A percentile compares a stretch with the other conserved stretches of the same genome.
Evolutionary conservation across 2,797 vertebrate species (phyloP).

Genomic region (Helarctos malayanus): DNA sequence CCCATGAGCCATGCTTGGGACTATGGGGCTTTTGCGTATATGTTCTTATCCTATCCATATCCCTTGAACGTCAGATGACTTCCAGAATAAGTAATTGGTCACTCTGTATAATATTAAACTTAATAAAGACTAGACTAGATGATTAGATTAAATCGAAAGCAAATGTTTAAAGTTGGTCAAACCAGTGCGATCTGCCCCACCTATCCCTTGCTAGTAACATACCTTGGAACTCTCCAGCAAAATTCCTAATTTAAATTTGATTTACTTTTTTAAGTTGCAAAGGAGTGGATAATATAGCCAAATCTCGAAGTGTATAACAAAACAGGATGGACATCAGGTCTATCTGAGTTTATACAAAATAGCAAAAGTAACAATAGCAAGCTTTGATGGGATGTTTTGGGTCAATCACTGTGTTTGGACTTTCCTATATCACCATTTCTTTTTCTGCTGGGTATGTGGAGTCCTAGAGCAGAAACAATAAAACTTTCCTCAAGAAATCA

Average conservation of each 20-base stretch:
- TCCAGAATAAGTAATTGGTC: slow-evolving; percentile 44
- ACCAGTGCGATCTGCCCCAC: neutral
- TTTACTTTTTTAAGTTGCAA: slow-evolving; percentile 39
- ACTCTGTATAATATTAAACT: neutral
- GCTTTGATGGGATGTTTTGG: neutral
- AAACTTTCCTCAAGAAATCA: slow-evolving; percentile 2
- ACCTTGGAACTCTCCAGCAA: slow-evolving; percentile 37
- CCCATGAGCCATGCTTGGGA: neutral
- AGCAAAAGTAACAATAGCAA: slow-evolving; percentile 13
- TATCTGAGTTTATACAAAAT: slow-evolving; percentile 22
- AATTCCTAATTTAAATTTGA: slow-evolving; percentile 58
- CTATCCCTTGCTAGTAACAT: neutral
- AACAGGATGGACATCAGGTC: neutral
- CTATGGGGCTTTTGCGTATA: neutral
- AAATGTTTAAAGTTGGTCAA: slow-evolving; percentile 41
- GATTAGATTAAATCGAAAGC: slow-evolving; percentile 50
- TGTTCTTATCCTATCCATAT: neutral
- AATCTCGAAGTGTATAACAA: neutral
- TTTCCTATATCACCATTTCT: neutral
- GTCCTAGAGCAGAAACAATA: neutral
- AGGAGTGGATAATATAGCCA: neutral
- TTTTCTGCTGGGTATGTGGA: neutral
- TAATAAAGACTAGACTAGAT: neutral
- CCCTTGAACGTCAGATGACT: slow-evolving; percentile 3
- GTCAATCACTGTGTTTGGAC: neutral